Evolutionary conservation across 2,888 invertebrate species (phyloP).

Genomic region (Aporophyla lueneburgensis): DNA sequence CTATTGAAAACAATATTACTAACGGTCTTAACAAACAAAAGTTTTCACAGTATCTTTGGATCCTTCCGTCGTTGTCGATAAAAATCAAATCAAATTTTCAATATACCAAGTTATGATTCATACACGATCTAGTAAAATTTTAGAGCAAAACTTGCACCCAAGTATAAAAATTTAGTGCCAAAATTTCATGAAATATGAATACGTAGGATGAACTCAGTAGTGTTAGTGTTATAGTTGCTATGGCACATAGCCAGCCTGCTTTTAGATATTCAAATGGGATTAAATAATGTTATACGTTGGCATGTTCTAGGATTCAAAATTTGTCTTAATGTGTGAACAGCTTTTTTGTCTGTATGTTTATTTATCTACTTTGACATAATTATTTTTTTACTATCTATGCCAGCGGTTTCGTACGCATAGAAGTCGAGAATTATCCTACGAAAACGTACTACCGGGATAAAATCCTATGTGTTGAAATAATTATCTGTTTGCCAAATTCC

Average conservation of each 20-base stretch:
- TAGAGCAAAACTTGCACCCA: conserved; percentile 15
- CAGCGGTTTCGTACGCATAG: no score
- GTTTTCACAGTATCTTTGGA: not conserved
- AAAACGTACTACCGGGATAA: no score
- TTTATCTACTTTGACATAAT: not conserved
- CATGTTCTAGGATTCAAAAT: conserved; percentile 30
- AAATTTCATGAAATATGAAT: conserved; percentile 49
- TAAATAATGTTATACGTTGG: conserved; percentile 57
- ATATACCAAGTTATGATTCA: conserved; percentile 17
- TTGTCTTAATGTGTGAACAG: conserved; percentile 1
- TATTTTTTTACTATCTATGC: no score
- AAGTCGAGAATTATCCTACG: no score
- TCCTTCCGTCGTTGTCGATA: not conserved
- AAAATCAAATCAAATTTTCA: conserved; percentile 25
- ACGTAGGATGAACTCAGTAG: conserved; percentile 13
- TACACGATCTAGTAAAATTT: conserved; percentile 37
- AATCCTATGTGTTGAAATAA: no score
- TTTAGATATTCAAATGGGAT: conserved; percentile 61
- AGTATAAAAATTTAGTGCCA: conserved; percentile 29
- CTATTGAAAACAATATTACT: not conserved
- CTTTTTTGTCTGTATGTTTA: not conserved
- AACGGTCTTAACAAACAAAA: not conserved
- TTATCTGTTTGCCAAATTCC: no score
- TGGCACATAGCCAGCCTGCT: conserved; percentile 55
- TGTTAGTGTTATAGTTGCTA: conserved; percentile 14